Evolutionary conservation across 2,888 invertebrate genomes (phyloP).

Genomic region (Callimorpha dominula): DNA sequence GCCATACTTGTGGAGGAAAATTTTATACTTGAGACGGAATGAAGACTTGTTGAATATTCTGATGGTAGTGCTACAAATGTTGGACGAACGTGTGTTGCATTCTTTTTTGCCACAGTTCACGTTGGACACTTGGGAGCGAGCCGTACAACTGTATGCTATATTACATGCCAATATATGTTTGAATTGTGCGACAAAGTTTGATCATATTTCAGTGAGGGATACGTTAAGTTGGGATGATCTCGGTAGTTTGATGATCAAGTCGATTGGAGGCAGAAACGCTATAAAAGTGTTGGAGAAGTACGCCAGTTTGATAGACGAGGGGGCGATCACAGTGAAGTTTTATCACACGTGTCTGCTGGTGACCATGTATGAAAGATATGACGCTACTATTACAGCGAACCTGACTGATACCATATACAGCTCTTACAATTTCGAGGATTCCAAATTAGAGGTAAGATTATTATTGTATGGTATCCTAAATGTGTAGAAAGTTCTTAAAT

Average conservation of each 20-base stretch:
- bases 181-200: slow-evolving; percentile 86
- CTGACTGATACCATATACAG: slow-evolving; percentile 76
- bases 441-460: slow-evolving; percentile 71
- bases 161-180: slow-evolving; percentile 87
- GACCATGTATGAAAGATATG: slow-evolving; percentile 77
- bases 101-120: slow-evolving; percentile 85
- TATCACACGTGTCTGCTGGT: slow-evolving; percentile 86
- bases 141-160: slow-evolving; percentile 84
- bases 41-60: slow-evolving; percentile 84
- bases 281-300: slow-evolving; percentile 86
- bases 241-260: slow-evolving; percentile 87
- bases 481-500: background rate
- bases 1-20: slow-evolving; percentile 89
- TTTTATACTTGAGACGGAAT: slow-evolving; percentile 81
- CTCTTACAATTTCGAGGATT: slow-evolving; percentile 74
- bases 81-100: slow-evolving; percentile 86
- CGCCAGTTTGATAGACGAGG: slow-evolving; percentile 83
- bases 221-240: slow-evolving; percentile 88
- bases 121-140: slow-evolving; percentile 87
- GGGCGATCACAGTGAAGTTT: slow-evolving; percentile 88
- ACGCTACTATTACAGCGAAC: slow-evolving; percentile 66
- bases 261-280: slow-evolving; percentile 87
- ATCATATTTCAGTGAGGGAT: slow-evolving; percentile 76
- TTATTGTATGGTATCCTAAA: background rate
- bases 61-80: slow-evolving; percentile 87